Percentiles rank a stretch among this genome's conserved stretches.
phyloP scores from a whole-genome alignment of 2,797 vertebrate genomes.

The Rallus crepitans region DNA sequence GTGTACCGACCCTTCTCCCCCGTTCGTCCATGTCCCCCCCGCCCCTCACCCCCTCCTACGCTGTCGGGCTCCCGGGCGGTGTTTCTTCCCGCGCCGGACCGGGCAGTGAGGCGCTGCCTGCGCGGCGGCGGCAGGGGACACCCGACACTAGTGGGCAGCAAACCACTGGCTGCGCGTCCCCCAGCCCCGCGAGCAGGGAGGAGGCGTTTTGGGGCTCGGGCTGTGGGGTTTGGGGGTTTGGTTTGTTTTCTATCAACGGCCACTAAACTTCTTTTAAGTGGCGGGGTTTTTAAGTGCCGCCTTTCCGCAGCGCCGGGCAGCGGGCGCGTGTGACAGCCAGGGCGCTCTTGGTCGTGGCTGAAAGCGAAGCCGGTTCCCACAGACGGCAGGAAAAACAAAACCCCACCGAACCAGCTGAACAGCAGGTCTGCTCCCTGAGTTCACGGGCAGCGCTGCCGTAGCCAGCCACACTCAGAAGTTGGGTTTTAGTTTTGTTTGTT shows the following conservation, averaged over 20 bases:
- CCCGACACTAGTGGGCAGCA: slow-evolving; percentile 84
- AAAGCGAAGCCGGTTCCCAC: background rate
- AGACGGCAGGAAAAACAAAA: background rate
- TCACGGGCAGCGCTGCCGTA: background rate
- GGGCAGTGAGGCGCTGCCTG: slow-evolving; percentile 20
- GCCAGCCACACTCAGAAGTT: background rate
- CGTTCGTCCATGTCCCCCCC: too few relatives aligned
- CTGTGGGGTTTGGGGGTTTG: too few relatives aligned
- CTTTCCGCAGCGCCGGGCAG: fast-evolving
- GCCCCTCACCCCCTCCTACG: too few relatives aligned
- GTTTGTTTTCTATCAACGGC: background rate
- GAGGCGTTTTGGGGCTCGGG: background rate
- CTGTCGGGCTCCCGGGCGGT: background rate
- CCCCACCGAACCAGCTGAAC: fast-evolving
- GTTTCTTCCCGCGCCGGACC: background rate
- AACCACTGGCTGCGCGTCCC: slow-evolving; percentile 48
- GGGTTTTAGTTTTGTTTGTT: background rate
- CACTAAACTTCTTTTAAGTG: background rate
- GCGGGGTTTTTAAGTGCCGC: background rate
- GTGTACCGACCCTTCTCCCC: background rate
- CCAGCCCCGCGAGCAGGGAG: background rate
- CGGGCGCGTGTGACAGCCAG: fast-evolving
- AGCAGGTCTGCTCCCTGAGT: background rate
- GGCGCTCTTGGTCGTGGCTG: background rate
- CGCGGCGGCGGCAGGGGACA: background rate